phyloP scores from a whole-genome alignment of 2,797 vertebrate genomes.

The Megalops cyprinoides region DNA sequence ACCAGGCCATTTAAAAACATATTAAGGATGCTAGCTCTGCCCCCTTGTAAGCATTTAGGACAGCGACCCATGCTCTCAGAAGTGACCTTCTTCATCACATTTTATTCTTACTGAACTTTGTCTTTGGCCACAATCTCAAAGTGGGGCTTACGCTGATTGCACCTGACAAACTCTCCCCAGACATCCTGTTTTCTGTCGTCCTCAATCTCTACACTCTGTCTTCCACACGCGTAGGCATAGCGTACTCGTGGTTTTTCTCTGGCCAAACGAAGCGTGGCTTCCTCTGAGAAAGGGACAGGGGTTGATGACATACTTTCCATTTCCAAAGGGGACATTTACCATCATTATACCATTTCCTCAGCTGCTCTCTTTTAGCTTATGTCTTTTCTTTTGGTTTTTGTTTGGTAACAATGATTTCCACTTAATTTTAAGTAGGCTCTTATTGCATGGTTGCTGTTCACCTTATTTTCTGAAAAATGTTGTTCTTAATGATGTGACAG shows the following conservation, averaged over 20 bases:
- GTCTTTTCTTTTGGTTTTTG: not conserved
- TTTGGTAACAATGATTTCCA: conserved; percentile 47
- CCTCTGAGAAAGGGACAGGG: not conserved
- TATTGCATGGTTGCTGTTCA: conserved; percentile 42
- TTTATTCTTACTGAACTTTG: not conserved
- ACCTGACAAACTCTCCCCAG: conserved; percentile 22
- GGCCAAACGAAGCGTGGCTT: not conserved
- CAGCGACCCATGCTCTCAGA: not conserved
- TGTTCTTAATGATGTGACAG: conserved; percentile 16
- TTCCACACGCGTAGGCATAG: conserved; percentile 77
- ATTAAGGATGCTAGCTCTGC: not conserved
- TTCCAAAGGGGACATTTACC: conserved; percentile 4
- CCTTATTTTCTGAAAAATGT: conserved; percentile 39
- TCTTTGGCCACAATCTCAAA: not conserved
- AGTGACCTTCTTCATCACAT: not conserved
- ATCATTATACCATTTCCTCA: not conserved
- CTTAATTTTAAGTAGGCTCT: conserved; percentile 53
- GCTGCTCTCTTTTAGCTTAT: not conserved
- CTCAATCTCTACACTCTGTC: conserved; percentile 69
- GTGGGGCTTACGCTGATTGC: not conserved
- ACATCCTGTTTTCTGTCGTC: conserved; percentile 55
- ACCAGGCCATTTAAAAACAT: not conserved
- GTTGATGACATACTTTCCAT: not conserved
- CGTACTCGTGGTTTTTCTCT: conserved; percentile 63
- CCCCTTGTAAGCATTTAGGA: not conserved